Conservation (phyloP, 1,140 invertebrate species). For the Uloborus diversus region DNA sequence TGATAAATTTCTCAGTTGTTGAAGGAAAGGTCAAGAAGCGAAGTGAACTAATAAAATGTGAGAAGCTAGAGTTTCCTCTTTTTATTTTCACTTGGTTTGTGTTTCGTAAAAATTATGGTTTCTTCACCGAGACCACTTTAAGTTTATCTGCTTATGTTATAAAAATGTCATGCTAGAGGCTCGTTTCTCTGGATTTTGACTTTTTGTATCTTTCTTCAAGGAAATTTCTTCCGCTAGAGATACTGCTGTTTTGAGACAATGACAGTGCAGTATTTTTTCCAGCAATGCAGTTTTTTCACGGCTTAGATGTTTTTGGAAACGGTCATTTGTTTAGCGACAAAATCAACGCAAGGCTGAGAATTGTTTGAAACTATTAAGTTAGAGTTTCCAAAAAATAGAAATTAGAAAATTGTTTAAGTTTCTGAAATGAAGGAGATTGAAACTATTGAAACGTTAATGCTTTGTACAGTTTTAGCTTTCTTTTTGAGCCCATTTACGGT, state of each 20-base stretch:
- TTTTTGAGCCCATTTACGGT: too few species aligned
- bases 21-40: constrained; percentile 40
- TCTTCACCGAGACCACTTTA: constrained; percentile 45
- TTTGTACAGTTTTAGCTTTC: too few species aligned
- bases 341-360: too few species aligned
- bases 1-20: constrained; percentile 54
- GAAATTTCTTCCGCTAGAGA: not conserved
- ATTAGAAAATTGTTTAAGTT: not conserved
- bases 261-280: constrained; percentile 16
- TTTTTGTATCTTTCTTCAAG: constrained; percentile 19
- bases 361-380: not conserved
- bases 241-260: constrained; percentile 20
- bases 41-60: constrained; percentile 30
- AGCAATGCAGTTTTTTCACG: too few species aligned
- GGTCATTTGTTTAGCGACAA: too few species aligned
- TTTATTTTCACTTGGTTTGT: constrained; percentile 24
- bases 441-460: too few species aligned
- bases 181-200: constrained; percentile 39
- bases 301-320: too few species aligned
- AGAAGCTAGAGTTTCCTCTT: constrained; percentile 6
- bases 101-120: constrained; percentile 45
- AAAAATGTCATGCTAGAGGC: constrained; percentile 37
- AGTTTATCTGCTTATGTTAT: constrained; percentile 55
- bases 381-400: not conserved
- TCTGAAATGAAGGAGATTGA: too few species aligned